Evolutionary conservation across 2,797 vertebrate genomes (phyloP), one percentile per base, ranked within the genome.

Genomic region (Capromys pilorides): DNA sequence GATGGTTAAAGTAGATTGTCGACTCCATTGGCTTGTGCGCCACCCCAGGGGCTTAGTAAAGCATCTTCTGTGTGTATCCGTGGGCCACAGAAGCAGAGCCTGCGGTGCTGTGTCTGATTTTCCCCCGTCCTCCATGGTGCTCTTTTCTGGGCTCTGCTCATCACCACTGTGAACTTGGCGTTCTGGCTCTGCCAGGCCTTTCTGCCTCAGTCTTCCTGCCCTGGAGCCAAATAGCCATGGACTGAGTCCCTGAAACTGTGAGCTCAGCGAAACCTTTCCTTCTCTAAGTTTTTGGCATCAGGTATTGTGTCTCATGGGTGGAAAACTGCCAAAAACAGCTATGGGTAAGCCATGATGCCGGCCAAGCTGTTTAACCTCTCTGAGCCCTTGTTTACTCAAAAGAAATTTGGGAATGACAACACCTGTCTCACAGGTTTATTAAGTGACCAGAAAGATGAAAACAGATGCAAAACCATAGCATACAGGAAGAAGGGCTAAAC

Each of bases 321-420:
- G 41, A 41, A 77, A 45, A 41, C 73, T 71, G 67, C 39, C 21
- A 28, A 16, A 45, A 75, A 75, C 39, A 45, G 19, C 41, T 45
- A 33, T 19, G 11, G 54, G 36, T 18, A 77, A 95, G 31, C 10
- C 10, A 12, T 26, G n/a, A 51, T 28, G 6, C 41, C 62, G 4
- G 31, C 8, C 24, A 69, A 41, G 26, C 21, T 59, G 31, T 41
- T 86, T 78, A 88, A 62, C 18, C 16, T 88, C 26, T 85, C 51
- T 19, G n/a, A 91, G 73, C 22, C n/a, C 94, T 33, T 71, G n/a
- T 73, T 94, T 81, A 41, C 90, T 86, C 8, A n/a, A 66, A 87
- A 26, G 14, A 78, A 85, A 86, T 62, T 67, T 80, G 59, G 9
- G 66, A 69, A 91, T 67, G 45, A 19, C 18, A 31, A 87, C n/a